Evolutionary conservation across 2,888 invertebrate species (phyloP).

Genomic region (Holacanthella duospinosa): DNA sequence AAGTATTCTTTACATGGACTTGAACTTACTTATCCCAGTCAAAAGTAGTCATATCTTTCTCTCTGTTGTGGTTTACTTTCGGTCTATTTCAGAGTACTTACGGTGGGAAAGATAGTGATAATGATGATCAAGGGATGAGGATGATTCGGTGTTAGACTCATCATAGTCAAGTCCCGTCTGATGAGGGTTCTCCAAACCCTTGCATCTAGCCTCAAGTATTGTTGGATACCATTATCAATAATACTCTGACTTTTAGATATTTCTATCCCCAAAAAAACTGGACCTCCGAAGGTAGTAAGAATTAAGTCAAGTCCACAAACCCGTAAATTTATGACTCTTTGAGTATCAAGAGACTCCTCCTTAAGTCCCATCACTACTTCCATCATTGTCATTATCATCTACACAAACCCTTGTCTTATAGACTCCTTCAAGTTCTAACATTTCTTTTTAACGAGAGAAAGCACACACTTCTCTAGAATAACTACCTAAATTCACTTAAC

Average conservation of each 20-base stretch:
- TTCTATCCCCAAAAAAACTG: background rate
- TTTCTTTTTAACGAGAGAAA: background rate
- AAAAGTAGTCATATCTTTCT: background rate
- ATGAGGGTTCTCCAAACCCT: slow-evolving; percentile 18
- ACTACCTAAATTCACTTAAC: no score
- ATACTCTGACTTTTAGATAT: slow-evolving; percentile 1
- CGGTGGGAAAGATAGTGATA: background rate
- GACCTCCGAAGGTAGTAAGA: slow-evolving; percentile 9
- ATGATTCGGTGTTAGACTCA: background rate
- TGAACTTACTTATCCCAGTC: background rate
- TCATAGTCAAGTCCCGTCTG: background rate
- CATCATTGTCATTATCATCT: background rate
- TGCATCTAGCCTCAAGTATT: slow-evolving; percentile 26
- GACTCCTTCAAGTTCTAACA: background rate
- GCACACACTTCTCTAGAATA: no score
- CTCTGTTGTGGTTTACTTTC: background rate
- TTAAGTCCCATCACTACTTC: background rate
- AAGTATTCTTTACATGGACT: slow-evolving; percentile 5
- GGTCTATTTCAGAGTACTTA: background rate
- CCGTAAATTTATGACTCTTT: slow-evolving; percentile 31
- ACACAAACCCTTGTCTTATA: background rate
- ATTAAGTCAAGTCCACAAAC: slow-evolving; percentile 35
- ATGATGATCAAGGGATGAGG: background rate
- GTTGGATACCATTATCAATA: slow-evolving; percentile 28
- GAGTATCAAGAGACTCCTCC: background rate